Evolutionary conservation across 1,140 invertebrate species (phyloP).

Genomic region (Asobara japonica): DNA sequence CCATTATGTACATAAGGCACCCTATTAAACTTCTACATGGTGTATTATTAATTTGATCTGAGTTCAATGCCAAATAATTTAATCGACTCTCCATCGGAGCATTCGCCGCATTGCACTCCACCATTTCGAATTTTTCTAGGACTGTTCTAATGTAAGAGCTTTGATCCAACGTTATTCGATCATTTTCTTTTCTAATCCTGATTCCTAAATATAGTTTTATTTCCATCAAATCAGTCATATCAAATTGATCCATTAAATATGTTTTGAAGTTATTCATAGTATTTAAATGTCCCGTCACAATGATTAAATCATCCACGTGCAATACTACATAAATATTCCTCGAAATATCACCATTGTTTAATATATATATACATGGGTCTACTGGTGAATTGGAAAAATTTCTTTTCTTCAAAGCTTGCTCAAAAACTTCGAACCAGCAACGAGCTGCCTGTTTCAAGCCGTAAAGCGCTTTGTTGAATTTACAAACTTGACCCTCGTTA

Average conservation of each 20-base stretch:
- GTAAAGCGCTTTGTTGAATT: conserved; percentile 47
- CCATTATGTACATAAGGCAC: conserved; percentile 26
- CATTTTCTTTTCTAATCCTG: conserved; percentile 16
- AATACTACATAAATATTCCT: conserved; percentile 40
- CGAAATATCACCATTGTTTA: not conserved
- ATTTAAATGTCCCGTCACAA: not conserved
- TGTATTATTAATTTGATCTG: conserved; percentile 7
- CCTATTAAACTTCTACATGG: conserved; percentile 18
- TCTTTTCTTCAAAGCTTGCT: not conserved
- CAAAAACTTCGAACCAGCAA: conserved; percentile 53
- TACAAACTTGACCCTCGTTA: conserved; percentile 18
- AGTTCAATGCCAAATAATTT: conserved; percentile 27
- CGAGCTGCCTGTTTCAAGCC: conserved; percentile 54
- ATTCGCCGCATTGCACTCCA: conserved; percentile 24
- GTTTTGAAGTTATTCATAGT: conserved; percentile 24
- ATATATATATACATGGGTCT: conserved; percentile 33
- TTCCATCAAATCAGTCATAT: conserved; percentile 32
- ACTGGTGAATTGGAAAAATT: conserved; percentile 19
- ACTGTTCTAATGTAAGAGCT: conserved; percentile 27
- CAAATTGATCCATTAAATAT: conserved; percentile 25
- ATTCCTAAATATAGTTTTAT: conserved; percentile 39
- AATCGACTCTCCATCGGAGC: conserved; percentile 28
- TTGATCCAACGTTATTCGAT: conserved; percentile 28
- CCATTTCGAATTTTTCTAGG: conserved; percentile 33
- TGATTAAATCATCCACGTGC: conserved; percentile 35